Evolutionary conservation across 2,797 vertebrate genomes (phyloP), one percentile per base, ranked within the genome.

Genomic region (Danio tinwini): DNA sequence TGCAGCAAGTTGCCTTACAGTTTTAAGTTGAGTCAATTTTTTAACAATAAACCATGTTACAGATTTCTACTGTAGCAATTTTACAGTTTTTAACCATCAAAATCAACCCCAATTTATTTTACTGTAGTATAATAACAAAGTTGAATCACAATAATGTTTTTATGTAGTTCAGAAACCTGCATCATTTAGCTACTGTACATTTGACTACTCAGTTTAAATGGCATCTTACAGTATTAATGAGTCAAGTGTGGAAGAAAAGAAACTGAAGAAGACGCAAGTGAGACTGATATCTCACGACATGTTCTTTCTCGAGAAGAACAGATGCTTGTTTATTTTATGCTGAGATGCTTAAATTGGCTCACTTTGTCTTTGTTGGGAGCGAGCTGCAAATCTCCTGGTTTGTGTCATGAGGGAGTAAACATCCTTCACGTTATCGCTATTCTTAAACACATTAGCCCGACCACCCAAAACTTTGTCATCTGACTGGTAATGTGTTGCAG

Each of bases 381-480:
- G 68, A 67, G 76, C 86, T 80, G 29, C 81, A 74, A 45, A 59
- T 11, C 76, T 78, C 88, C 92, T 93, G 92, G 82, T 89, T 93
- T 86, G 69, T 86, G 85, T 93, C 91, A 91, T 75, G 49, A 71
- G 84, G 56, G 80, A 73, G 88, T 94, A 94, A 94, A 94, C 93
- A 93, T 93, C 92, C 93, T 92, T 89, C 84, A 70, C 81, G 88
- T 93, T 93, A 94, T 94, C 92, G 83, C 50, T 79, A 76, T 86
- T 89, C 42, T 21, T 69, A 76, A 80, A 67, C 78, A 81, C 62
- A 56, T 65, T 13, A 74, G 64, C 12, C 42, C 65, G 76, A 55
- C 69, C 78, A 56, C 78, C 78, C 78, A 80, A 73, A 45, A 10
- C 39, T 44, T 45, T 2, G 42, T 12, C 5, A 63, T 13, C 14